Evolutionary conservation across 2,113 vertebrate species (phyloP).

Genomic region (Nothoprocta pentlandii): DNA sequence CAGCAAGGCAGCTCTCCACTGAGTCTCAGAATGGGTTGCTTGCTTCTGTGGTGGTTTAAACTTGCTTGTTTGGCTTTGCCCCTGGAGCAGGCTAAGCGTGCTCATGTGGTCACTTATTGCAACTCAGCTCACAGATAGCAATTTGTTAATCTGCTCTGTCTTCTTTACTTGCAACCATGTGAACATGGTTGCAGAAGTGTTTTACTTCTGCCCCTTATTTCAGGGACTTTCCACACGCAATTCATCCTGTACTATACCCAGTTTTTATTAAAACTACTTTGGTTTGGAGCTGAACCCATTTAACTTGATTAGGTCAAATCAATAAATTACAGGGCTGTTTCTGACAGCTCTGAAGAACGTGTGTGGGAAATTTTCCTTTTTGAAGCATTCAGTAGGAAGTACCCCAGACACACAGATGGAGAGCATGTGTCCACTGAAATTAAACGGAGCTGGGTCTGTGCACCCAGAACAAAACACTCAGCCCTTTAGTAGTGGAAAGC

Average conservation of each 20-base stretch:
- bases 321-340: constrained; percentile 52
- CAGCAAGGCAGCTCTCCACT: neutral
- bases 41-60: neutral
- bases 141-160: accelerated
- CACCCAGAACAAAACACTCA: constrained; percentile 22
- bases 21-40: neutral
- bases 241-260: neutral
- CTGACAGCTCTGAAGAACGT: constrained; percentile 47
- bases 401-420: constrained; percentile 68
- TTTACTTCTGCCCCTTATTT: constrained; percentile 1
- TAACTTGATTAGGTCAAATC: constrained; percentile 16
- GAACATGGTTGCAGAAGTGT: neutral
- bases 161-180: neutral
- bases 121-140: neutral
- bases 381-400: constrained; percentile 53
- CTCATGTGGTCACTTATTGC: neutral
- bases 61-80: neutral
- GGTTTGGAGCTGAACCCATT: neutral
- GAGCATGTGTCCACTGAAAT: constrained; percentile 68
- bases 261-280: constrained; percentile 1
- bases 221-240: neutral
- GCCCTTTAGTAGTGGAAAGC: constrained; percentile 4
- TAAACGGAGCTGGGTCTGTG: neutral
- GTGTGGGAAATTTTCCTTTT: constrained; percentile 41
- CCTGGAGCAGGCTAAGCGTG: neutral